These are phyloP conservation scores for Chelmon rostratus DNA, from an alignment of 2,797 vertebrate genomes.

Conservation along the genomic window DNA sequence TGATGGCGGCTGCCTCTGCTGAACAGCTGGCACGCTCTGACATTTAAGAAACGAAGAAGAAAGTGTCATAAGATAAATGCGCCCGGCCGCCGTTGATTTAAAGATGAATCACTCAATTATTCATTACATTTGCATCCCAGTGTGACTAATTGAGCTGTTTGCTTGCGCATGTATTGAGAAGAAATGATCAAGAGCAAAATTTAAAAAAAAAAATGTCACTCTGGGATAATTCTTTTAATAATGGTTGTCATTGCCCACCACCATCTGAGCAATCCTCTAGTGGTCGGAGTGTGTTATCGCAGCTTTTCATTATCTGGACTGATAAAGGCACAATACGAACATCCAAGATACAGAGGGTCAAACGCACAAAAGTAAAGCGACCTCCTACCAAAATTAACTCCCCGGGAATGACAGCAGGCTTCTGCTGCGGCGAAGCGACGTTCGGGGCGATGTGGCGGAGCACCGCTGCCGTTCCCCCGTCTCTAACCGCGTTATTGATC, in stretches of 20 bases:
- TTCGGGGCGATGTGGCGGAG: slow-evolving; percentile 24
- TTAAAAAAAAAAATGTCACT: slow-evolving; percentile 62
- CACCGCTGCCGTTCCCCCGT: slow-evolving; percentile 60
- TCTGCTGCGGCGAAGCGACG: slow-evolving; percentile 13
- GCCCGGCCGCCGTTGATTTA: slow-evolving; percentile 62
- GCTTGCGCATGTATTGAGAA: slow-evolving; percentile 56
- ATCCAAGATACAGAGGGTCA: slow-evolving; percentile 82
- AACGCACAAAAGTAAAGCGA: slow-evolving; percentile 77
- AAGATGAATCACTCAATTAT: slow-evolving; percentile 73
- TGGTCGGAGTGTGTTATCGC: slow-evolving; percentile 82
- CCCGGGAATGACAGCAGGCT: not conserved
- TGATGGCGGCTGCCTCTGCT: slow-evolving; percentile 34
- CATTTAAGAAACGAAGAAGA: slow-evolving; percentile 75
- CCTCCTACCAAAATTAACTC: slow-evolving; percentile 55
- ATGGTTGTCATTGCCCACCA: slow-evolving; percentile 65
- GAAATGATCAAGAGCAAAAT: slow-evolving; percentile 48
- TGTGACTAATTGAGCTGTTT: slow-evolving; percentile 71
- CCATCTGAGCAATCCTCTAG: slow-evolving; percentile 85
- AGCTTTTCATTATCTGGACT: slow-evolving; percentile 79
- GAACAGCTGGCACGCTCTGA: slow-evolving; percentile 70
- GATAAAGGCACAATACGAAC: slow-evolving; percentile 85
- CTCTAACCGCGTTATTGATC: slow-evolving; percentile 86
- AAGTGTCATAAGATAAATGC: slow-evolving; percentile 69
- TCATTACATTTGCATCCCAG: slow-evolving; percentile 73
- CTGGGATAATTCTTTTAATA: slow-evolving; percentile 73